Conservation (phyloP, 2,888 invertebrate species). For the Trichopoda pennipes region DNA sequence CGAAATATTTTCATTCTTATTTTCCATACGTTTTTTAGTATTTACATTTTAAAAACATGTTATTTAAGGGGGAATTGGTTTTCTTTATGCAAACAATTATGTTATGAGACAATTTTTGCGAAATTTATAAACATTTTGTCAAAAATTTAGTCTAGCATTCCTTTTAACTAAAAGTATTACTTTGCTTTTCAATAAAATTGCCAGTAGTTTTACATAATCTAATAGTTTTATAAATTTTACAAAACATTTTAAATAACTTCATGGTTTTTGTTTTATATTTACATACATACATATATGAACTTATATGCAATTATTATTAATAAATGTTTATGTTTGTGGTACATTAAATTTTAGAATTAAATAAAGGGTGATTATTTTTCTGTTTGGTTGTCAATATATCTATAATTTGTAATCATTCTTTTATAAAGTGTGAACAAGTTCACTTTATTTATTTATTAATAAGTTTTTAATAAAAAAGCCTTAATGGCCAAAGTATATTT, state of each 20-base stretch:
- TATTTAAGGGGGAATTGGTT: conserved; percentile 24
- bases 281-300: not conserved
- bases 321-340: too few species aligned
- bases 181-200: conserved; percentile 24
- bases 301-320: not conserved
- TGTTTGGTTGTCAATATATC: too few species aligned
- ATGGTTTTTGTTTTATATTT: conserved; percentile 1
- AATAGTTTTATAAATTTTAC: not conserved
- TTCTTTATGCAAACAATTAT: not conserved
- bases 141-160: conserved; percentile 33
- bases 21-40: too few species aligned
- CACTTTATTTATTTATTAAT: too few species aligned
- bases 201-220: conserved; percentile 34
- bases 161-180: conserved; percentile 47
- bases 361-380: too few species aligned
- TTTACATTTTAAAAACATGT: too few species aligned
- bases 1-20: too few species aligned
- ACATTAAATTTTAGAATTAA: too few species aligned
- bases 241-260: not conserved
- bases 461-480: too few species aligned
- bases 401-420: too few species aligned
- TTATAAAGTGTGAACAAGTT: too few species aligned
- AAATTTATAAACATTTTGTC: not conserved
- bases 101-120: not conserved
- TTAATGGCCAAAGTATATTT: too few species aligned